Percentiles rank a stretch among this genome's conserved stretches.
These are phyloP conservation scores for Rhegmatorhina hoffmannsi DNA, from an alignment of 2,113 vertebrate genomes.

Conservation along the genomic window DNA sequence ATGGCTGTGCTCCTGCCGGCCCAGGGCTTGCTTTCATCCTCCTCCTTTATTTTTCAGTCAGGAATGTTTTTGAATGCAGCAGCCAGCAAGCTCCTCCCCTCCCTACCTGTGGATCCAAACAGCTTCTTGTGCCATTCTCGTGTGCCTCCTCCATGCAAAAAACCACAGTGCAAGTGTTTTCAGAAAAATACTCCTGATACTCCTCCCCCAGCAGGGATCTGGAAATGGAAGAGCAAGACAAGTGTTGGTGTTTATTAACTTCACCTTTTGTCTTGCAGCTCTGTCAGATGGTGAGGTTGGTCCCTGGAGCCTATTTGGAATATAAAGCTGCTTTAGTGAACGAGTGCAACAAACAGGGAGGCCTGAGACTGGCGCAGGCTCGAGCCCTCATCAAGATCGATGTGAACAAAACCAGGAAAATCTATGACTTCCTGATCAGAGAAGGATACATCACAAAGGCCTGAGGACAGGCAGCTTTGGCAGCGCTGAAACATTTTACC, in stretches of 20 bases:
- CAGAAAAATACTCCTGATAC: background rate
- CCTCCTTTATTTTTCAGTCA: background rate
- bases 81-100: conserved; percentile 37
- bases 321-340: conserved; percentile 96
- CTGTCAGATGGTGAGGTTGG: conserved; percentile 96
- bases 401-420: conserved; percentile 98
- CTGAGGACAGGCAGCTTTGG: conserved; percentile 59
- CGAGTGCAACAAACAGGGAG: conserved; percentile 94
- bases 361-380: conserved; percentile 93
- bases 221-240: background rate
- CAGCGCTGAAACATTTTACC: background rate
- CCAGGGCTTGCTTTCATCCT: conserved; percentile 1
- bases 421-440: conserved; percentile 97
- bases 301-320: conserved; percentile 97
- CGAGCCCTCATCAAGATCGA: conserved; percentile 98
- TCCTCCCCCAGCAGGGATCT: conserved; percentile 6
- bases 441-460: conserved; percentile 97
- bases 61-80: conserved; percentile 38
- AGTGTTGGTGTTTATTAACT: conserved; percentile 61
- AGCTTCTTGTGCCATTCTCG: background rate
- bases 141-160: background rate
- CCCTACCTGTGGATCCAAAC: conserved; percentile 58
- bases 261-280: conserved; percentile 80
- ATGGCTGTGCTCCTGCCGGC: background rate
- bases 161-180: background rate